Evolutionary conservation across 2,797 vertebrate genomes (phyloP), one percentile per base, ranked within the genome.

Genomic region (Falco columbarius): DNA sequence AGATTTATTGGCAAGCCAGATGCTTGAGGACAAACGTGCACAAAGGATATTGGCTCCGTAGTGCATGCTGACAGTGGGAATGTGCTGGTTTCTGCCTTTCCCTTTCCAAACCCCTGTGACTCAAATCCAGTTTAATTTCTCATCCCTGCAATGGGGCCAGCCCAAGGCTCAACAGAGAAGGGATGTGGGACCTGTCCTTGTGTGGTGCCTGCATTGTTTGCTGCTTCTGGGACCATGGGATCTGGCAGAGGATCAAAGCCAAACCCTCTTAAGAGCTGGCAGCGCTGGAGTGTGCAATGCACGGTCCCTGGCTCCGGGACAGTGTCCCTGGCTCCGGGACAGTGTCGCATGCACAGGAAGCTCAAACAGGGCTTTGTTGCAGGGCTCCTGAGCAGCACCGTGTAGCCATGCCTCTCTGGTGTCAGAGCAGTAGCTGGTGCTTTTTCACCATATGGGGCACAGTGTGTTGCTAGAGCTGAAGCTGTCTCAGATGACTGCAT

Each of bases 341-440:
- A 18, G 61, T 1, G 34, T 32, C 51, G 12, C 47, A 2, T 2
- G 8, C 72, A 7, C 38, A 1, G 23, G 51, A 51, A 65, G 66
- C 76, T 86, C 52, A 8, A 7, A 6, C 46, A 3, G 9, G 8
- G 62, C 44, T 70, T 63, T 59, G 51, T 58, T 23, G 8, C 15
- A 1, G 34, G 22, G 42, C 18, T 80, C 24, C 14, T 23, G 67
- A 21, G 34, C 68, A 32, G 44, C n/a, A 8, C 44, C 1, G 4
- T 1, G 29, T 3, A 11, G n/a, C 23, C 0, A 14, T 40, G 30
- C 32, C 32, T 61, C 38, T 66, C 54, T 68, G 0, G 0, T 1
- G 11, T 12, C 47, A 9, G 47, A 61, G 89, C 82, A 52, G 75
- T 27, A 32, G 36, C 2, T 40, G 59, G 38, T 80, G n/a, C 3